Evolutionary conservation across 2,888 invertebrate species (phyloP).

Genomic region (Cyrtodaria siliqua): DNA sequence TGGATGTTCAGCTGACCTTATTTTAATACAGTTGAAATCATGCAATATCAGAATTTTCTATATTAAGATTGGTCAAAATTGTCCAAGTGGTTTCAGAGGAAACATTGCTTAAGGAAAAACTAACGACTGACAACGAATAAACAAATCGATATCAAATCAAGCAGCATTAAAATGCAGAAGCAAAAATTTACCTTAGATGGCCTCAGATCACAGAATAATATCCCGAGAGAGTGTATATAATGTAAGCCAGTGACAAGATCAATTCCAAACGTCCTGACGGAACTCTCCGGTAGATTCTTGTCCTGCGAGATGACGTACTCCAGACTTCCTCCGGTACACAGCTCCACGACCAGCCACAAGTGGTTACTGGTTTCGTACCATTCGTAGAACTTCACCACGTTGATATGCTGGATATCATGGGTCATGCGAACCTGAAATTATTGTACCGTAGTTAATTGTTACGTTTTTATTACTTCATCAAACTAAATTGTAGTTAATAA

Average conservation of each 20-base stretch:
- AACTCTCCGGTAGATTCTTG: conserved; percentile 84
- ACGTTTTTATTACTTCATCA: too few relatives aligned
- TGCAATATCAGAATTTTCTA: too few relatives aligned
- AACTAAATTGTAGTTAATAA: too few relatives aligned
- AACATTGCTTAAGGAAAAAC: too few relatives aligned
- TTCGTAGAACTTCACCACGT: conserved; percentile 86
- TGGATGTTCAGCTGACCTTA: too few relatives aligned
- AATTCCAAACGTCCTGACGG: conserved; percentile 83
- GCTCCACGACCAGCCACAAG: conserved; percentile 86
- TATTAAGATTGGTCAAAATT: too few relatives aligned
- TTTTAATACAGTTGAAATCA: too few relatives aligned
- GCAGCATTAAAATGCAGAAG: too few relatives aligned
- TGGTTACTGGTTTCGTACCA: conserved; percentile 87
- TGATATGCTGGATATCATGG: conserved; percentile 84
- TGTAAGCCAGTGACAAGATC: conserved; percentile 85
- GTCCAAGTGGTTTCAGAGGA: too few relatives aligned
- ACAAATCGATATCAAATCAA: too few relatives aligned
- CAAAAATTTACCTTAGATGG: conserved; percentile 84
- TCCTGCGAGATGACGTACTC: conserved; percentile 84
- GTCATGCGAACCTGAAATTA: conserved; percentile 84
- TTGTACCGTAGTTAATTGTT: too few relatives aligned
- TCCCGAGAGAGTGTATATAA: conserved; percentile 85
- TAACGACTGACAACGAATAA: too few relatives aligned
- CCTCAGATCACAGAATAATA: conserved; percentile 85
- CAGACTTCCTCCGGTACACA: conserved; percentile 85